A percentile compares a stretch with the other conserved stretches of the same genome.
These are phyloP conservation scores for Eulithis prunata DNA, from an alignment of 2,888 invertebrate genomes.

Conservation along the genomic window DNA sequence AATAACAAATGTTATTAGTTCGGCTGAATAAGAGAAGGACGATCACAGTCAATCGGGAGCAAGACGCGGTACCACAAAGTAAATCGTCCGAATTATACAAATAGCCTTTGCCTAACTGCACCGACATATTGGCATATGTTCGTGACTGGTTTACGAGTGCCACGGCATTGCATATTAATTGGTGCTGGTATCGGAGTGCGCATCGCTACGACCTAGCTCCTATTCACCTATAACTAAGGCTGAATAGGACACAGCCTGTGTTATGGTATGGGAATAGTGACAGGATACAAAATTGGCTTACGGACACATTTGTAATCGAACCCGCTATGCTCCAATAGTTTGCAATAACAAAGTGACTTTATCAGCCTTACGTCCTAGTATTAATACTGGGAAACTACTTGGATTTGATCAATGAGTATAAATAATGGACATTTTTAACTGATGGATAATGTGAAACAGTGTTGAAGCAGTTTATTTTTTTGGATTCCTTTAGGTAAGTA, in stretches of 20 bases:
- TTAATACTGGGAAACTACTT: too few species aligned
- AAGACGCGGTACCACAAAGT: slow-evolving; percentile 45
- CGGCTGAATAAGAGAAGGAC: slow-evolving; percentile 20
- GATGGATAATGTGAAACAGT: too few species aligned
- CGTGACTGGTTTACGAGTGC: slow-evolving; percentile 83
- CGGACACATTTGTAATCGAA: slow-evolving; percentile 32
- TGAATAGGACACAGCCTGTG: slow-evolving; percentile 33
- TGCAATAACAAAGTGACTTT: slow-evolving; percentile 5
- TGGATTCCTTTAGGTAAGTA: too few species aligned
- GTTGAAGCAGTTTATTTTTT: too few species aligned
- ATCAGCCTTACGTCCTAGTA: too few species aligned
- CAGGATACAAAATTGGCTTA: slow-evolving; percentile 24
- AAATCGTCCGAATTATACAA: slow-evolving; percentile 79
- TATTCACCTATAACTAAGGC: slow-evolving; percentile 47
- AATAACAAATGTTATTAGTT: background rate
- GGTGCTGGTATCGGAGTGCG: slow-evolving; percentile 76
- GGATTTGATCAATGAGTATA: too few species aligned
- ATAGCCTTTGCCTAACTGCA: slow-evolving; percentile 77
- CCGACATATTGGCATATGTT: slow-evolving; percentile 81
- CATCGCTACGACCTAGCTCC: slow-evolving; percentile 75
- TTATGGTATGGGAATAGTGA: slow-evolving; percentile 33
- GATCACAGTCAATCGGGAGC: slow-evolving; percentile 27
- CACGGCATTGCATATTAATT: slow-evolving; percentile 83
- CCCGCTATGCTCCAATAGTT: slow-evolving; percentile 14
- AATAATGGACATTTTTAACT: too few species aligned